Evolutionary conservation across 2,888 invertebrate genomes (phyloP).

Genomic region (Punctoribates punctum): DNA sequence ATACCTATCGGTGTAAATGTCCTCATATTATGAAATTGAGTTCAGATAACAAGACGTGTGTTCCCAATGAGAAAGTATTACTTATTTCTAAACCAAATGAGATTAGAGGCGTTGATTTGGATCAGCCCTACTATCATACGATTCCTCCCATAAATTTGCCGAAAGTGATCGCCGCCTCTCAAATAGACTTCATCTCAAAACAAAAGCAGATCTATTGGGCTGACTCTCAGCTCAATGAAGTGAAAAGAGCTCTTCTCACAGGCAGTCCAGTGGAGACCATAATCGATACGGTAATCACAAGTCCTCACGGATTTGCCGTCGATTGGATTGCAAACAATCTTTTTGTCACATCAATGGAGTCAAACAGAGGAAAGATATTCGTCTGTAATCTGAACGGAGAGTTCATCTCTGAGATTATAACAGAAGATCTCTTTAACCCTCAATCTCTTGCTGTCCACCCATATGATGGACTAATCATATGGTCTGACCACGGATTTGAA

Average conservation of each 20-base stretch:
- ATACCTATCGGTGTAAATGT: slow-evolving; percentile 69
- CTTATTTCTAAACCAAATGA: slow-evolving; percentile 70
- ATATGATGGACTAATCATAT: slow-evolving; percentile 58
- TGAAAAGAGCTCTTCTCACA: slow-evolving; percentile 65
- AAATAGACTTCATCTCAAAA: slow-evolving; percentile 66
- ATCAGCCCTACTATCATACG: slow-evolving; percentile 69
- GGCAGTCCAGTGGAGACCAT: slow-evolving; percentile 67
- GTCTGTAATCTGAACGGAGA: slow-evolving; percentile 67
- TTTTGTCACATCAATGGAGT: slow-evolving; percentile 65
- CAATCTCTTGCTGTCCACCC: slow-evolving; percentile 70
- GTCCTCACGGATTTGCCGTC: slow-evolving; percentile 69
- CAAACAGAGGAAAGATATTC: slow-evolving; percentile 59
- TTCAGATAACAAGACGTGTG: slow-evolving; percentile 64
- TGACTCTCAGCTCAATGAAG: slow-evolving; percentile 69
- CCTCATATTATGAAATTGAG: slow-evolving; percentile 79
- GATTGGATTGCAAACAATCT: slow-evolving; percentile 76
- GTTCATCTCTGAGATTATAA: slow-evolving; percentile 48
- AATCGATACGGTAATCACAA: slow-evolving; percentile 64
- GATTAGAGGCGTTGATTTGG: slow-evolving; percentile 76
- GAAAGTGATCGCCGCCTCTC: slow-evolving; percentile 65
- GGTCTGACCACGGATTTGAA: slow-evolving; percentile 58
- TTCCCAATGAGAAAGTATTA: slow-evolving; percentile 73
- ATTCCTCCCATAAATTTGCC: slow-evolving; percentile 75
- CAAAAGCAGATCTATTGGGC: slow-evolving; percentile 72
- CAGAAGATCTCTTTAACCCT: slow-evolving; percentile 42